Base-by-base conservation (phyloP, 2,113 vertebrate genomes). In the Rhinolophus sinicus region DNA sequence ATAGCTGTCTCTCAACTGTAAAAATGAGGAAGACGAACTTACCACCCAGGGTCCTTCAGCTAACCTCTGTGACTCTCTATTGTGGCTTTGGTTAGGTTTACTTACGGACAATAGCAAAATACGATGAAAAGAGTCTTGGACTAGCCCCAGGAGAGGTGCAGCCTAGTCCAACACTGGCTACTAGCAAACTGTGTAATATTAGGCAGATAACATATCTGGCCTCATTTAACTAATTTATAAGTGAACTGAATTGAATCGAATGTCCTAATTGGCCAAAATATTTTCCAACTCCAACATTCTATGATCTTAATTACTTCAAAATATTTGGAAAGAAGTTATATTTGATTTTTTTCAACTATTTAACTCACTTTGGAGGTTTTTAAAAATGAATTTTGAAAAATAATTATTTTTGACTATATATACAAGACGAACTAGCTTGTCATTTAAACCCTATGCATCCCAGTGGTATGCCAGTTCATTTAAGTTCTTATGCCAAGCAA, bases 271-370 rank as follows among this genome's bases (percentile, higher is more conserved):
- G 58, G 40, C 11, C 15, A 85, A 76, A 52, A 65, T 24, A 92
- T 38, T 82, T 65, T 88, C 33, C 14, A 70, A 44, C 3, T 19
- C 38, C 12, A 52, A 81, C 13, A 93, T 44, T 65, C 56, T 80
- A 69, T 47, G 35, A 70, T 70, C 64, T 86, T 81, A 80, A 58
- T 67, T 60, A 76, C 67, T 85, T 82, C 22, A 94, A 84, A 77
- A 62, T 58, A 87, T 38, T 77, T 91, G 52, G 60, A 52, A 95
- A 85, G 24, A 26, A 86, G 30, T 58, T 80, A 92, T 60, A 54
- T 73, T 88, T 78, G 2, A 75, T 77, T 93, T 94, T 67, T 64
- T 72, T 21, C 33, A 95, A 93, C 5, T 54, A 88, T 70, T 81
- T 65, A 89, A 89, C 26, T 92, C 40, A 89, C 47, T 92, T 75